Evolutionary conservation across 92 coral and sea anemone genomes (phyloP).

Genomic region (Meandrina meandrites): DNA sequence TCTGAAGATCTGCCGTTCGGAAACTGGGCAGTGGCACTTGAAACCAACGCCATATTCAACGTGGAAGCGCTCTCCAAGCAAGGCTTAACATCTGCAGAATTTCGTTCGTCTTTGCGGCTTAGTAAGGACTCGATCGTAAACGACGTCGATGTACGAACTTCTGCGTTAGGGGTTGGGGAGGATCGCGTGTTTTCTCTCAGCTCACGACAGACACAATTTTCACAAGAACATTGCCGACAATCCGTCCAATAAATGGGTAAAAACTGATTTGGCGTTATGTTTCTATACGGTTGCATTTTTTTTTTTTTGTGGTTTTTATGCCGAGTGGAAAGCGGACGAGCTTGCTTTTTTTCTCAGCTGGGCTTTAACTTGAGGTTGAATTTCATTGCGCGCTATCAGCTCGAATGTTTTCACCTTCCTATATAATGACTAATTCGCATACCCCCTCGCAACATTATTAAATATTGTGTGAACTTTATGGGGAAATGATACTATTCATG

Average conservation of each 20-base stretch:
- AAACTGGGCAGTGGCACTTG: slow-evolving; percentile 10
- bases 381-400: neutral
- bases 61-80: neutral
- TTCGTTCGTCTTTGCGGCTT: slow-evolving; percentile 11
- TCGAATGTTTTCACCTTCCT: neutral
- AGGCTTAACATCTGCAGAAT: neutral
- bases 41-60: neutral
- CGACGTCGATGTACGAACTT: slow-evolving; percentile 16
- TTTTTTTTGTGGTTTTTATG: neutral
- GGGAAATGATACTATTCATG: slow-evolving; percentile 29
- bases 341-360: neutral
- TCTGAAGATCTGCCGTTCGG: neutral
- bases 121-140: slow-evolving; percentile 36
- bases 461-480: slow-evolving; percentile 9
- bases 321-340: neutral
- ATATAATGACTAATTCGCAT: neutral
- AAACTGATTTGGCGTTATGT: neutral
- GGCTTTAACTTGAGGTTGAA: neutral
- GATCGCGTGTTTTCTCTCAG: neutral
- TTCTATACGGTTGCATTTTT: slow-evolving; percentile 35
- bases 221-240: slow-evolving; percentile 18
- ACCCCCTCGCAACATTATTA: slow-evolving; percentile 39
- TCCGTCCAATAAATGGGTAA: slow-evolving; percentile 38
- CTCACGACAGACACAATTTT: slow-evolving; percentile 16
- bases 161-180: neutral